Conservation (phyloP, 2,888 invertebrate species). For the Synanthedon andrenaeformis region DNA sequence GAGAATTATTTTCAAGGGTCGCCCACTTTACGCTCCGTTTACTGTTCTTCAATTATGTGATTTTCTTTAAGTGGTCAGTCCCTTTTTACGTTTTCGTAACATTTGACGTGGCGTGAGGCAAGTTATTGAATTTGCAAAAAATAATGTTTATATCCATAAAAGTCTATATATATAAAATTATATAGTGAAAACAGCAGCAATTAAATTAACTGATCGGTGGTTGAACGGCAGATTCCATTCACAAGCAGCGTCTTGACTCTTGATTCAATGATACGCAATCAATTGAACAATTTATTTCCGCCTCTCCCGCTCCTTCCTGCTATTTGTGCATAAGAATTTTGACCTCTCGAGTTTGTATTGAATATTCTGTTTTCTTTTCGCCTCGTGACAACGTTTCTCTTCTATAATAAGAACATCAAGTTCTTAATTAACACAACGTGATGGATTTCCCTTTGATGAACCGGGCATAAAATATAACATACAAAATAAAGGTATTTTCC, state of each 20-base stretch:
- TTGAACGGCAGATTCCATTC: no score
- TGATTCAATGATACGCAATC: conserved; percentile 28
- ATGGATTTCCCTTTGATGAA: neutral
- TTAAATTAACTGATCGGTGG: no score
- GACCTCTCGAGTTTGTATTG: neutral
- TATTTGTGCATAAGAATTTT: conserved; percentile 1
- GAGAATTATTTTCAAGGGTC: conserved; percentile 41
- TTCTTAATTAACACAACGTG: neutral
- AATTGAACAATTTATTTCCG: conserved; percentile 35
- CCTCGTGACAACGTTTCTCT: neutral
- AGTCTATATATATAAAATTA: neutral
- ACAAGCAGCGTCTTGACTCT: neutral
- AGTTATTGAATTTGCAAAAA: conserved; percentile 35
- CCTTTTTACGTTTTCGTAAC: conserved; percentile 32
- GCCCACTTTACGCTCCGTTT: conserved; percentile 62
- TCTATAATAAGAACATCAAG: neutral
- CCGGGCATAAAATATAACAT: neutral
- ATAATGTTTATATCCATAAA: conserved; percentile 3
- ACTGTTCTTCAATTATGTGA: conserved; percentile 68
- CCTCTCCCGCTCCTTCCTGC: conserved; percentile 6
- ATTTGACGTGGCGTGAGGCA: conserved; percentile 19
- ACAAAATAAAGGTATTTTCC: neutral
- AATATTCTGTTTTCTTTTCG: conserved; percentile 1
- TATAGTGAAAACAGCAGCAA: no score
- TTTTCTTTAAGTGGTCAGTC: conserved; percentile 64